Conservation (phyloP, 2,888 invertebrate species). For the Hyposoter dolosus region DNA sequence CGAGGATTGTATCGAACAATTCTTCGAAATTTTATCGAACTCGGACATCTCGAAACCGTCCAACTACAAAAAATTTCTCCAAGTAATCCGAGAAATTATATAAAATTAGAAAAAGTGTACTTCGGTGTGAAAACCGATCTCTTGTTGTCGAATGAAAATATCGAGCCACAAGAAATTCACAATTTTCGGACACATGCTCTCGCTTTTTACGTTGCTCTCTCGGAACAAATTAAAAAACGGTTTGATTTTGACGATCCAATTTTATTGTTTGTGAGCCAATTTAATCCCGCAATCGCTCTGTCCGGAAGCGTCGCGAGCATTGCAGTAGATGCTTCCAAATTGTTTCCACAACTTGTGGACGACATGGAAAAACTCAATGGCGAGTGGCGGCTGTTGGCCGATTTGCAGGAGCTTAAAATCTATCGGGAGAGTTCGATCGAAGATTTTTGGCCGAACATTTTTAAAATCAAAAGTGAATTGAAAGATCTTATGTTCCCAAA, state of each 20-base stretch:
- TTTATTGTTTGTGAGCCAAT: slow-evolving; percentile 45
- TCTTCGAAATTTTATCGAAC: slow-evolving; percentile 41
- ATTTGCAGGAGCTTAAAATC: slow-evolving; percentile 27
- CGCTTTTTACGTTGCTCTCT: slow-evolving; percentile 42
- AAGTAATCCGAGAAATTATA: slow-evolving; percentile 43
- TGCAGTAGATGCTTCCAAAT: slow-evolving; percentile 33
- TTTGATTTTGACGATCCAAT: slow-evolving; percentile 42
- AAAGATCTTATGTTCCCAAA: slow-evolving; percentile 44
- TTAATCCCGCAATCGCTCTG: slow-evolving; percentile 43
- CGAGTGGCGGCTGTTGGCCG: slow-evolving; percentile 49
- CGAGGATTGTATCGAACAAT: slow-evolving; percentile 47
- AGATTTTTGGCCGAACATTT: slow-evolving; percentile 43
- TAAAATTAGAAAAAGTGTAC: slow-evolving; percentile 42
- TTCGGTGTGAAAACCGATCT: slow-evolving; percentile 47
- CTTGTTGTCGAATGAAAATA: slow-evolving; percentile 32
- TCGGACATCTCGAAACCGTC: slow-evolving; percentile 41
- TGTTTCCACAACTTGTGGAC: slow-evolving; percentile 46
- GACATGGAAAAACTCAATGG: slow-evolving; percentile 39
- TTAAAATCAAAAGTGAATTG: slow-evolving; percentile 29
- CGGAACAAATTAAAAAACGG: slow-evolving; percentile 53
- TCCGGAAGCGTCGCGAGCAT: slow-evolving; percentile 37
- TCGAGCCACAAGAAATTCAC: slow-evolving; percentile 43
- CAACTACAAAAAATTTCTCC: slow-evolving; percentile 38
- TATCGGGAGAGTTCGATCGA: slow-evolving; percentile 30
- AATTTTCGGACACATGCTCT: slow-evolving; percentile 48